phyloP scores from a whole-genome alignment of 2,888 invertebrate species.

The Colletes collaris region DNA sequence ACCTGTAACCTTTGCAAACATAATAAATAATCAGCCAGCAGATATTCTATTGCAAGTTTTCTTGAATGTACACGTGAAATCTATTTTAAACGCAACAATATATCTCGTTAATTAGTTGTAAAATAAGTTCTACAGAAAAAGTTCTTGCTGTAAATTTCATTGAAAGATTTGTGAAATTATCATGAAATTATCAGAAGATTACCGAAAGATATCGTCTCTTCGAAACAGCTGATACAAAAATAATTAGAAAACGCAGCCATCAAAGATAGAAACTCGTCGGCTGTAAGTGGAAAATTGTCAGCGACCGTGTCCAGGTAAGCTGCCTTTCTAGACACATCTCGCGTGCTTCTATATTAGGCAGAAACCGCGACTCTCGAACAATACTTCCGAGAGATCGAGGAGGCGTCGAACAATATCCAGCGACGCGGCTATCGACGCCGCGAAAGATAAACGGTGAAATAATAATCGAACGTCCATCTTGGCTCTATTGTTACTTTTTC shows the following conservation, averaged over 20 bases:
- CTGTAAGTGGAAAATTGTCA: constrained; percentile 8
- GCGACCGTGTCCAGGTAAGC: neutral
- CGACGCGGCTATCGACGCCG: neutral
- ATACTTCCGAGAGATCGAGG: constrained; percentile 1
- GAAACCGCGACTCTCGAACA: neutral
- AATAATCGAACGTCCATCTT: neutral
- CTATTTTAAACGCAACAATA: too few species aligned
- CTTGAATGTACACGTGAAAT: too few species aligned
- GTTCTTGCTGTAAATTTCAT: too few species aligned
- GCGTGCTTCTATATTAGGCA: constrained; percentile 15
- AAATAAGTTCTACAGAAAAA: too few species aligned
- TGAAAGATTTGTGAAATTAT: too few species aligned
- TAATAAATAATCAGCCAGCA: too few species aligned
- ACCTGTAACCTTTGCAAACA: too few species aligned
- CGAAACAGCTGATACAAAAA: too few species aligned
- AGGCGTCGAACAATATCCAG: neutral
- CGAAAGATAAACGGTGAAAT: neutral
- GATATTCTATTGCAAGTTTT: too few species aligned
- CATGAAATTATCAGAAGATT: too few species aligned
- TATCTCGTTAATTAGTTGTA: too few species aligned
- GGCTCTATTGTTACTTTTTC: constrained; percentile 3
- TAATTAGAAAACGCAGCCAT: neutral
- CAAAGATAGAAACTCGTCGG: constrained; percentile 25
- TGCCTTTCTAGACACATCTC: constrained; percentile 24
- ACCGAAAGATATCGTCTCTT: too few species aligned